Conservation (phyloP, 2,888 invertebrate species). For the Lagria hirta region DNA sequence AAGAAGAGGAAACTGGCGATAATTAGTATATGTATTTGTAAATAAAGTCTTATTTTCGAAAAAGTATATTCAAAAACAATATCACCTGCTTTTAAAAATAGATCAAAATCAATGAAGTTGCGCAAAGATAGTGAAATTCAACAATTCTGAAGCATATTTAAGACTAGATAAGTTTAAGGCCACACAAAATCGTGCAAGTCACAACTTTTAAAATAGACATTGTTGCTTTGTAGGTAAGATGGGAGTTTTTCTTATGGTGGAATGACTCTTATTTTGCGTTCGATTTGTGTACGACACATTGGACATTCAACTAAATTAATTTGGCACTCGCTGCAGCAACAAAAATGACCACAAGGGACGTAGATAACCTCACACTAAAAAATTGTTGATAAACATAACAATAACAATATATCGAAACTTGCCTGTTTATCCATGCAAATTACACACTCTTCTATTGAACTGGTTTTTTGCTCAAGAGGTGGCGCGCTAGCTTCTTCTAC, state of each 20-base stretch:
- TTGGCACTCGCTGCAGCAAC: slow-evolving; percentile 75
- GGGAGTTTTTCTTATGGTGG: slow-evolving; percentile 55
- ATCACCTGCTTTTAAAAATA: too few relatives aligned
- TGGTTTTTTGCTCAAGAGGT: slow-evolving; percentile 39
- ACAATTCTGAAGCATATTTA: slow-evolving; percentile 2
- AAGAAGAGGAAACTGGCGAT: slow-evolving; percentile 33
- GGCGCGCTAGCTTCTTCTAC: slow-evolving; percentile 46
- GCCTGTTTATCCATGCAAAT: slow-evolving; percentile 78
- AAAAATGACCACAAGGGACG: slow-evolving; percentile 86
- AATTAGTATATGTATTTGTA: neutral
- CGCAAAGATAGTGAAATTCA: too few relatives aligned
- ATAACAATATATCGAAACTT: slow-evolving; percentile 40
- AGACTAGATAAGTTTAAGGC: slow-evolving; percentile 18
- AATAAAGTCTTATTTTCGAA: slow-evolving; percentile 1
- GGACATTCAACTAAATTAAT: slow-evolving; percentile 68
- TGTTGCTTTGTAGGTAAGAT: slow-evolving; percentile 5
- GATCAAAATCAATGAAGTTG: too few relatives aligned
- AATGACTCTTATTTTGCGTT: slow-evolving; percentile 68
- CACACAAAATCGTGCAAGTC: slow-evolving; percentile 16
- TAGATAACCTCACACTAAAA: slow-evolving; percentile 73
- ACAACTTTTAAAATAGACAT: slow-evolving; percentile 5
- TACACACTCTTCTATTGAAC: slow-evolving; percentile 67
- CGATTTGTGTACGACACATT: slow-evolving; percentile 73
- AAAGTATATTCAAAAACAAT: neutral
- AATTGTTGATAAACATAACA: slow-evolving; percentile 4